Evolutionary conservation across 2,888 invertebrate genomes (phyloP).

Genomic region (Amorpha juglandis): DNA sequence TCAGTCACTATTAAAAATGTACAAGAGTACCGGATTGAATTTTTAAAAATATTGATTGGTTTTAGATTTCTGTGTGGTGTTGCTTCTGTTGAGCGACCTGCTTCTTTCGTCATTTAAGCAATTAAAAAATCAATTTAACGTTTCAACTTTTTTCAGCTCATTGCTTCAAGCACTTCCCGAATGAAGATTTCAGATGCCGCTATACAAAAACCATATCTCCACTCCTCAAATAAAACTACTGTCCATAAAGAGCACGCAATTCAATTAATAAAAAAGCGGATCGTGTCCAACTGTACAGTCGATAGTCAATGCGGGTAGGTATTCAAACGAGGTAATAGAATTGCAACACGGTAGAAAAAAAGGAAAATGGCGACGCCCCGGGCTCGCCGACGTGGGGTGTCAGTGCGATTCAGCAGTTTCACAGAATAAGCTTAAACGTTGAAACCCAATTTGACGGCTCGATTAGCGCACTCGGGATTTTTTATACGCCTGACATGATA

Average conservation of each 20-base stretch:
- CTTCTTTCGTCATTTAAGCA: too few relatives aligned
- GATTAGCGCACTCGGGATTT: constrained; percentile 64
- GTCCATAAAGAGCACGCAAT: neutral
- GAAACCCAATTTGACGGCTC: constrained; percentile 82
- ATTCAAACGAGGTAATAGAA: constrained; percentile 62
- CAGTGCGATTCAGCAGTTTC: constrained; percentile 76
- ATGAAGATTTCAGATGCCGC: neutral
- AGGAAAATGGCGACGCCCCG: constrained; percentile 66
- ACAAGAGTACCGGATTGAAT: too few relatives aligned
- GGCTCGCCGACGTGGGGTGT: constrained; percentile 57
- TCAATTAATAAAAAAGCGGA: constrained; percentile 33
- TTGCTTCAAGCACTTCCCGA: neutral
- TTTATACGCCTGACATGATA: constrained; percentile 53
- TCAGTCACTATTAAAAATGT: too few relatives aligned
- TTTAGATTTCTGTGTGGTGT: too few relatives aligned
- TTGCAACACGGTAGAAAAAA: constrained; percentile 65
- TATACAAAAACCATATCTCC: neutral
- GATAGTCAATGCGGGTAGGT: constrained; percentile 48
- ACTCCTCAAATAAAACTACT: neutral
- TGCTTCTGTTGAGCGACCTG: too few relatives aligned
- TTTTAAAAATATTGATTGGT: too few relatives aligned
- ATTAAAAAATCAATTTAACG: too few relatives aligned
- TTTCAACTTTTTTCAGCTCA: too few relatives aligned
- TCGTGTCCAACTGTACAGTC: constrained; percentile 50
- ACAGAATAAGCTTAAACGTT: constrained; percentile 74